These are phyloP conservation scores for Stichodactyla helianthus DNA, from an alignment of 64 coral and sea anemone genomes.

Conservation along the genomic window DNA sequence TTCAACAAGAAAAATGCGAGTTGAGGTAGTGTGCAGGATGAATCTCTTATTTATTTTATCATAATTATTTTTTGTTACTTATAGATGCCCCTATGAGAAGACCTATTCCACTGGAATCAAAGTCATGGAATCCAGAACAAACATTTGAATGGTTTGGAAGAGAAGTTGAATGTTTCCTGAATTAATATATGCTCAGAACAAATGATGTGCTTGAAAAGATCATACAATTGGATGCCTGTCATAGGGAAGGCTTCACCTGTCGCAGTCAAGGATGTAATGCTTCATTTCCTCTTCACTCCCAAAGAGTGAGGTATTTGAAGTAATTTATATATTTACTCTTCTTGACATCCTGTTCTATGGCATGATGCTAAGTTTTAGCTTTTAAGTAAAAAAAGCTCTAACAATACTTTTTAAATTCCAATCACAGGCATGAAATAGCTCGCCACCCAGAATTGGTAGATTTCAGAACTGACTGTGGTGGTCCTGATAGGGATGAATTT, in stretches of 20 bases:
- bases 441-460: neutral
- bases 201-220: constrained; percentile 36
- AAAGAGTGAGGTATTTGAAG: constrained; percentile 28
- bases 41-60: too few relatives aligned
- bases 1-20: too few relatives aligned
- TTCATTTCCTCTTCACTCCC: constrained; percentile 31
- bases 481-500: constrained; percentile 36
- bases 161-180: constrained; percentile 27
- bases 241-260: constrained; percentile 43
- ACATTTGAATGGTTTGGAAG: constrained; percentile 32
- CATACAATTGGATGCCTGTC: constrained; percentile 23
- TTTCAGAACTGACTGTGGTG: constrained; percentile 15
- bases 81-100: constrained; percentile 22
- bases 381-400: too few relatives aligned
- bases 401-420: neutral
- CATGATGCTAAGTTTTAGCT: too few relatives aligned
- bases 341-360: too few relatives aligned
- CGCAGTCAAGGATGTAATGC: constrained; percentile 16
- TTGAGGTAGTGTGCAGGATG: too few relatives aligned
- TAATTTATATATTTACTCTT: too few relatives aligned
- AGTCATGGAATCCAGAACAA: constrained; percentile 14
- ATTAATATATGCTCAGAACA: constrained; percentile 8
- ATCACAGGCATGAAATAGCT: constrained; percentile 37
- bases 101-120: constrained; percentile 26
- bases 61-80: neutral